A percentile compares a stretch with the other conserved stretches of the same genome.
Evolutionary conservation across 2,888 invertebrate genomes (phyloP).

Genomic region (Caenorhabditis angaria): DNA sequence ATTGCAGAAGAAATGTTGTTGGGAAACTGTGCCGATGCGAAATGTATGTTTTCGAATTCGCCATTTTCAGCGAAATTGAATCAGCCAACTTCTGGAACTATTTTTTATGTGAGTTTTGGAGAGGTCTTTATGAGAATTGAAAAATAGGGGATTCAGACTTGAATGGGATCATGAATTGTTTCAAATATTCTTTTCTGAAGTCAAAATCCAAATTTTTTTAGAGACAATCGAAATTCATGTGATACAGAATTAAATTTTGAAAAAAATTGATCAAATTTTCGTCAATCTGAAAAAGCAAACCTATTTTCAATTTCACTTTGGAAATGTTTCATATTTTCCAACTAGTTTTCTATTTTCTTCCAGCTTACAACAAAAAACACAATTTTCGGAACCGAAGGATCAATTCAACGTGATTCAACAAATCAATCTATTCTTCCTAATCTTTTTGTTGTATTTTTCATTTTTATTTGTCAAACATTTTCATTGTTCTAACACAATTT

Average conservation of each 20-base stretch:
- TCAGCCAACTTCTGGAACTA: conserved; percentile 45
- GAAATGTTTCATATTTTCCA: background rate
- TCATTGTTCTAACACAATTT: conserved; percentile 3
- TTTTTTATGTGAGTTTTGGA: conserved; percentile 44
- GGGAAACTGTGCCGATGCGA: conserved; percentile 37
- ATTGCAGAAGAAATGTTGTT: conserved; percentile 36
- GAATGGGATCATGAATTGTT: too few species aligned
- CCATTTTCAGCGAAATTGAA: conserved; percentile 33
- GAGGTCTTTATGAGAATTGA: background rate
- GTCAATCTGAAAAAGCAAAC: too few species aligned
- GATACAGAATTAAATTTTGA: too few species aligned
- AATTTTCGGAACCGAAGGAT: conserved; percentile 22
- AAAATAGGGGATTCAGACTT: too few species aligned
- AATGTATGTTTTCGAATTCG: conserved; percentile 42
- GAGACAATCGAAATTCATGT: too few species aligned
- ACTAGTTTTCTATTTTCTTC: too few species aligned
- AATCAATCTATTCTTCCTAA: background rate
- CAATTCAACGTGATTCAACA: background rate
- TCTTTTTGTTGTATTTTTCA: background rate
- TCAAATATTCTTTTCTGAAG: too few species aligned
- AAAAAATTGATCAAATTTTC: background rate
- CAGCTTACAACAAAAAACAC: conserved; percentile 40
- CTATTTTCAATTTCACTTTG: too few species aligned
- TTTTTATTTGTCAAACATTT: conserved; percentile 2
- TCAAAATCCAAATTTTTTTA: too few species aligned